Conservation (phyloP, 2,113 vertebrate genomes). For the Ciconia maguari region DNA sequence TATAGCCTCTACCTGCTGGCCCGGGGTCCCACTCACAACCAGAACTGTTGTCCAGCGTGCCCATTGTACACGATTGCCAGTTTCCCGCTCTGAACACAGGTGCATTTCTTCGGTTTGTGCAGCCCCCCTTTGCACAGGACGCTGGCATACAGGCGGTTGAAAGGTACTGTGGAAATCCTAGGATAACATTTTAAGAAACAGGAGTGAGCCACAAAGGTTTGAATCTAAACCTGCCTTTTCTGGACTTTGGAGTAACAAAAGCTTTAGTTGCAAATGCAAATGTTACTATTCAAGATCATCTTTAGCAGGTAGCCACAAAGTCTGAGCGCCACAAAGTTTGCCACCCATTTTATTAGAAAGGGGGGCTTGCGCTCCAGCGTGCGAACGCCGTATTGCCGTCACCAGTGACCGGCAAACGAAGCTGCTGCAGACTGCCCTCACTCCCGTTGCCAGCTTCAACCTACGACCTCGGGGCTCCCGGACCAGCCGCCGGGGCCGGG, state of each 20-base stretch:
- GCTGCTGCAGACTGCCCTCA: too few relatives aligned
- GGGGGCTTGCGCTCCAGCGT: fast-evolving
- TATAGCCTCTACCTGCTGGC: not conserved
- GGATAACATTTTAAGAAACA: not conserved
- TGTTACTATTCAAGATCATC: not conserved
- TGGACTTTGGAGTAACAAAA: not conserved
- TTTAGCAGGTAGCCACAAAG: too few relatives aligned
- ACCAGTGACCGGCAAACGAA: not conserved
- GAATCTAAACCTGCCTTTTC: not conserved
- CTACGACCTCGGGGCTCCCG: fast-evolving
- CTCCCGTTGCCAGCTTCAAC: not conserved
- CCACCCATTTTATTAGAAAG: not conserved
- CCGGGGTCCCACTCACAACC: fast-evolving
- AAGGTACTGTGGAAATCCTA: not conserved
- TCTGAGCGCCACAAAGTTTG: not conserved
- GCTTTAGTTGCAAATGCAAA: not conserved
- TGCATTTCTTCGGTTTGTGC: not conserved
- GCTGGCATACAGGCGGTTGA: fast-evolving
- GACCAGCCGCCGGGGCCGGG: not conserved
- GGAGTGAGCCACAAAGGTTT: not conserved
- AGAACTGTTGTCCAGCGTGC: too few relatives aligned
- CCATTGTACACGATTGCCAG: fast-evolving
- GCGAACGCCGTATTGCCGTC: not conserved
- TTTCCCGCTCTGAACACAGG: fast-evolving
- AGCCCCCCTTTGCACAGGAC: not conserved